Evolutionary conservation across 2,888 invertebrate species (phyloP), one percentile per base, ranked within the genome.

Genomic region (Neoaliturus tenellus): DNA sequence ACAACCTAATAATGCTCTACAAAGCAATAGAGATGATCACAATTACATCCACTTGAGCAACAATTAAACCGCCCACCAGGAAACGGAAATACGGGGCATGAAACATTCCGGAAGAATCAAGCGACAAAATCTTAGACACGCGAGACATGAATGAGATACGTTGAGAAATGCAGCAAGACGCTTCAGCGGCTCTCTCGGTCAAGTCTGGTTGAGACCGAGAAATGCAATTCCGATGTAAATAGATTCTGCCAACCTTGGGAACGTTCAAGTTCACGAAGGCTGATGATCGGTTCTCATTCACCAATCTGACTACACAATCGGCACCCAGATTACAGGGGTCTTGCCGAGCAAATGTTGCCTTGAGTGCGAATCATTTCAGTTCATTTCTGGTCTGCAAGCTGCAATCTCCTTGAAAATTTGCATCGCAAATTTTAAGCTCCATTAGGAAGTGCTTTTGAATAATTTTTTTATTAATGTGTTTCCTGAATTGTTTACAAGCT

Each of bases 1-100:
- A n/a, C n/a, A 5, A 62, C 14, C 55, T 12, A 62, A 62, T 62
- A 62, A 62, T 17, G 28, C 62, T 20, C 14, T 20, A 62, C 62
- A 28, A 62, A 28, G 14, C 5, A 28, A 2, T 12, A 23, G 2
- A 28, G 28, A 62, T 58, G 55, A 44, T 44, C 44, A 55, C 62
- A 62, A 62, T 62, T 62, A 62, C 31, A 31, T 62, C 62, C 62
- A 62, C 25, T 62, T 31, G 31, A 62, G 51, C 51, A 6, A 28
- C 62, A 62, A 62, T 62, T 62, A 62, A 62, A 62, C 58, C 62
- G 31, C 62, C 62, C 62, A 62, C 62, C 10, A 28, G 51, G 51
- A 51, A 51, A 12, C 62, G 31, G 62, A 62, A 31, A 62, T 51
- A 51, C 20, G 51, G 51, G 62, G 31, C 62, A 62, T 31, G 62